Evolutionary conservation across 2,888 invertebrate genomes (phyloP).

Genomic region (Cotesia congregata): DNA sequence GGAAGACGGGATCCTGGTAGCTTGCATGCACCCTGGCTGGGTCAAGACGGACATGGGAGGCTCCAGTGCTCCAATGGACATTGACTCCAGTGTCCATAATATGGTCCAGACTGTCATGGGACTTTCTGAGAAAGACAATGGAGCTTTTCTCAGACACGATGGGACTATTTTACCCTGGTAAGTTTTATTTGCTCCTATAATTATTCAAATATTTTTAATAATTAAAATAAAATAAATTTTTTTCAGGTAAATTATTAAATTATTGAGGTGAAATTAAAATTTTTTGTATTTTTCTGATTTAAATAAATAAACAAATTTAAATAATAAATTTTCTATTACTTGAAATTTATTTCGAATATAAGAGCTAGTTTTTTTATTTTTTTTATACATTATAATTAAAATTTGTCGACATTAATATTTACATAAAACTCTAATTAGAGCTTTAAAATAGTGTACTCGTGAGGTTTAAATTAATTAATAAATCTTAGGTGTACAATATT

Average conservation of each 20-base stretch:
- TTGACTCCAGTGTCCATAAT: slow-evolving; percentile 77
- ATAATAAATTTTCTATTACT: no score
- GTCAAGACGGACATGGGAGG: slow-evolving; percentile 93
- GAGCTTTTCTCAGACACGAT: slow-evolving; percentile 84
- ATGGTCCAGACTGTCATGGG: slow-evolving; percentile 78
- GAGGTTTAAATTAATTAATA: not conserved
- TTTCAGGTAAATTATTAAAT: no score
- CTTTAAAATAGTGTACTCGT: not conserved
- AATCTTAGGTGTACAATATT: not conserved
- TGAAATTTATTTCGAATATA: no score
- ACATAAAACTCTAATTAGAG: not conserved
- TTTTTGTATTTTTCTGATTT: no score
- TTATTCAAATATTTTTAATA: no score
- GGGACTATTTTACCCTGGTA: slow-evolving; percentile 84
- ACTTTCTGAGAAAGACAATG: slow-evolving; percentile 78
- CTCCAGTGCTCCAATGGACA: slow-evolving; percentile 80
- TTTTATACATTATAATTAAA: not conserved
- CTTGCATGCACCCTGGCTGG: slow-evolving; percentile 91
- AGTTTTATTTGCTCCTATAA: slow-evolving; percentile 36
- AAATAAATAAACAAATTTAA: no score
- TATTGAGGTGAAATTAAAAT: no score
- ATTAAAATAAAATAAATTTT: no score
- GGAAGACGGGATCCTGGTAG: slow-evolving; percentile 80
- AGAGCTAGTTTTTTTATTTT: not conserved
- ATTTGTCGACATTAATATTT: no score